Conservation (phyloP, 2,888 invertebrate genomes). For the Drosophila lutescens region DNA sequence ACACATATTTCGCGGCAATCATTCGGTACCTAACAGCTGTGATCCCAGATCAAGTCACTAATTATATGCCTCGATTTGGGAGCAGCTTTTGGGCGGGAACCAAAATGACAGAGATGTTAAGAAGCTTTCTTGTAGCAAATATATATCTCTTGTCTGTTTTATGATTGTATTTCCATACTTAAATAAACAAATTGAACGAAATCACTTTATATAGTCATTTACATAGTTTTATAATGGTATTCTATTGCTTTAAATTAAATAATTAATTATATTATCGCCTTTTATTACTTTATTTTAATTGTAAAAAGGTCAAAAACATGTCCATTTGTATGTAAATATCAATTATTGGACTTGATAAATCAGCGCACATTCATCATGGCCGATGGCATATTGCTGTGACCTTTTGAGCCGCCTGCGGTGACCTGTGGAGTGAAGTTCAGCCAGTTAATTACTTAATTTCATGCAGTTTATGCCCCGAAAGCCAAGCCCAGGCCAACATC, state of each 20-base stretch:
- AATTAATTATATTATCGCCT: no score
- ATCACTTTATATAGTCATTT: no score
- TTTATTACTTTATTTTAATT: no score
- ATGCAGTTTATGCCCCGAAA: constrained; percentile 76
- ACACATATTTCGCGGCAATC: constrained; percentile 69
- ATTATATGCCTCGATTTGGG: constrained; percentile 58
- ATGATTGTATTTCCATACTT: no score
- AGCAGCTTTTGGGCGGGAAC: constrained; percentile 30
- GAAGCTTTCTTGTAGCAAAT: background rate
- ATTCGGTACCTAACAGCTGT: constrained; percentile 57
- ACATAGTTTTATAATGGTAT: no score
- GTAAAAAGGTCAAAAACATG: no score
- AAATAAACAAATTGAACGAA: no score
- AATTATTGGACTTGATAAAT: constrained; percentile 49
- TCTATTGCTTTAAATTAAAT: no score
- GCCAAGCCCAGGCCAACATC: constrained; percentile 58
- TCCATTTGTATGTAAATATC: background rate
- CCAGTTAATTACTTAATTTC: constrained; percentile 82
- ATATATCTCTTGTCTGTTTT: no score
- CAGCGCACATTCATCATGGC: constrained; percentile 54
- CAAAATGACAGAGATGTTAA: background rate
- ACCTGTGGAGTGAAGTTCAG: constrained; percentile 61
- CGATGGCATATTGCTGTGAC: constrained; percentile 30
- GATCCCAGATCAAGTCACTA: constrained; percentile 22
- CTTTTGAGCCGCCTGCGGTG: constrained; percentile 14